phyloP scores from a whole-genome alignment of 2,797 vertebrate genomes.

The Scarus forsteni region DNA sequence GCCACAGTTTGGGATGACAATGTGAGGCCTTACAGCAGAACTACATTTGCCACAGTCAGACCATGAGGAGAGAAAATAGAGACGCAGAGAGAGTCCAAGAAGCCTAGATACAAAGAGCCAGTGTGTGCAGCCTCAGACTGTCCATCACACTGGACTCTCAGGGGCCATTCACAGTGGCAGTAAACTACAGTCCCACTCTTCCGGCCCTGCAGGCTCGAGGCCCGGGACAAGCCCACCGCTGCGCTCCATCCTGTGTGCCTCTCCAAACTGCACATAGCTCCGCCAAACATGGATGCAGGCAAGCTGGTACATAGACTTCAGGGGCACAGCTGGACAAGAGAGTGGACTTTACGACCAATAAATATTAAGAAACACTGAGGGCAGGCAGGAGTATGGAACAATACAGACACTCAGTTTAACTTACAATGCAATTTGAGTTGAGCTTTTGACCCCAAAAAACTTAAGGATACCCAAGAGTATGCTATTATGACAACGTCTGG shows the following conservation, averaged over 20 bases:
- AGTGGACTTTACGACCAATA: background rate
- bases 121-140: slow-evolving; percentile 74
- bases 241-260: slow-evolving; percentile 75
- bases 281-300: slow-evolving; percentile 12
- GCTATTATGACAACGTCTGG: too few relatives aligned
- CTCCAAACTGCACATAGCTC: slow-evolving; percentile 48
- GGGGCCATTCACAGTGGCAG: slow-evolving; percentile 73
- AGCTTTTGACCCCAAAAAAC: too few relatives aligned
- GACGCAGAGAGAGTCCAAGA: slow-evolving; percentile 62
- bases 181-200: slow-evolving; percentile 68
- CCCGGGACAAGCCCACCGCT: slow-evolving; percentile 73
- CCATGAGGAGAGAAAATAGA: slow-evolving; percentile 56
- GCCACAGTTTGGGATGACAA: slow-evolving; percentile 48
- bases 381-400: too few relatives aligned
- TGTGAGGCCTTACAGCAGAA: slow-evolving; percentile 34
- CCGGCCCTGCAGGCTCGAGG: slow-evolving; percentile 69
- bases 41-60: slow-evolving; percentile 44
- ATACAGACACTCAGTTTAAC: too few relatives aligned
- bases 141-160: slow-evolving; percentile 77
- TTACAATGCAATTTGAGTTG: too few relatives aligned
- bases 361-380: background rate
- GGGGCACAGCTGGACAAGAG: background rate
- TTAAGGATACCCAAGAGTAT: too few relatives aligned
- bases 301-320: background rate
- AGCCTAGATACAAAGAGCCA: slow-evolving; percentile 77